Evolutionary conservation across 2,888 invertebrate species (phyloP), one percentile per base, ranked within the genome.

Genomic region (Stramonita haemastoma): DNA sequence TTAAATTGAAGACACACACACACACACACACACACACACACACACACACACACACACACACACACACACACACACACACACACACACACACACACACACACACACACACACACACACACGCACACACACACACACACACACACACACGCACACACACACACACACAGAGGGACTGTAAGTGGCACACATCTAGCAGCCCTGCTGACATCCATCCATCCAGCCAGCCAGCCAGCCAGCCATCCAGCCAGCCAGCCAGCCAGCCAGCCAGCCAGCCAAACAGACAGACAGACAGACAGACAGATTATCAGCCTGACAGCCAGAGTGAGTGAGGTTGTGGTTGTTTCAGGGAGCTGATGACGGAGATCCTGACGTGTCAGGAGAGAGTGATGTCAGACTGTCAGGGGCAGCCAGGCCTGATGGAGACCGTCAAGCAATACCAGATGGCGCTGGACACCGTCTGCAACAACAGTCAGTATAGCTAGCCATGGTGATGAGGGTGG

Each of bases 301-400:
- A 22, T 11, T 60, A 26, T 11, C 5, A 5, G 22, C 26, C 17
- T 70, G 15, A 22, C 22, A 22, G 22, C 32, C 13, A 32, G 77
- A 32, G 29, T 77, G 32, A 32, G 29, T 79, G 79, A 32, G 1
- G 29, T 6, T 34, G 34, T 79, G 79, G 11, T 0, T 79, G 34
- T 32, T 36, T 4, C 81, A 83, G 81, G 81, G 22, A 15, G 22
- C 26, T 83, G 46, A 46, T 46, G 81, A 46, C 36, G 46, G 26
- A 36, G 26, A 83, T 83, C 81, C 22, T 83, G 81, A 46, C 22
- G 46, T 83, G 81, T 46, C 81, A 83, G 81, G 81, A 83, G 46
- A 26, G 22, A 6, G 81, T 83, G 81, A 83, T 29, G 81, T 83
- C 81, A 83, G 36, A 29, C 8, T 83, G 81, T 46, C 36, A 83